Conservation (phyloP, 2,113 vertebrate species). For the Syngnathus typhle region DNA sequence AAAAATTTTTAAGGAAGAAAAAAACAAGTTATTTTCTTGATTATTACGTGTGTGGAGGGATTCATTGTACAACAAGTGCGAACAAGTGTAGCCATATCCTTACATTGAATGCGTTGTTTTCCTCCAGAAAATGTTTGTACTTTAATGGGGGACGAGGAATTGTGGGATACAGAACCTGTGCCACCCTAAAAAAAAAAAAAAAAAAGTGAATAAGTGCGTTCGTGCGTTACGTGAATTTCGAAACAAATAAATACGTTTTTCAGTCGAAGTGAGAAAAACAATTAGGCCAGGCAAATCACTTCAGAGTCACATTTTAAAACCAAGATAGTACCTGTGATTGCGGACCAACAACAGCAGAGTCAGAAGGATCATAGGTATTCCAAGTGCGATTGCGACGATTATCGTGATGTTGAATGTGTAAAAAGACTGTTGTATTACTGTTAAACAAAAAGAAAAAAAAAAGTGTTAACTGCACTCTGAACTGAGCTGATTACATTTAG, state of each 20-base stretch:
- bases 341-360: constrained; percentile 44
- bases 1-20: not conserved
- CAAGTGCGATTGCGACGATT: constrained; percentile 41
- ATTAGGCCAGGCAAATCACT: not conserved
- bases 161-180: constrained; percentile 45
- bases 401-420: constrained; percentile 13
- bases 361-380: constrained; percentile 60
- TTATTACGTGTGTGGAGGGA: not conserved
- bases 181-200: constrained; percentile 40
- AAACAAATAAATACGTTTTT: too few relatives aligned
- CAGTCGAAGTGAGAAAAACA: too few relatives aligned
- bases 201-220: not conserved
- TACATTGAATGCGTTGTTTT: constrained; percentile 33
- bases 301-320: not conserved
- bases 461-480: not conserved
- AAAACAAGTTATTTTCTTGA: not conserved
- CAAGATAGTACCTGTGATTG: constrained; percentile 44
- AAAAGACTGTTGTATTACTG: constrained; percentile 16
- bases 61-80: not conserved
- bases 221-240: too few relatives aligned
- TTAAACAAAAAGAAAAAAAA: not conserved
- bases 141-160: constrained; percentile 48
- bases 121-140: constrained; percentile 52
- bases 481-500: not conserved
- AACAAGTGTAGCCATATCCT: constrained; percentile 4